Conservation (phyloP, 92 coral and sea anemone species). For the Metridium senile region DNA sequence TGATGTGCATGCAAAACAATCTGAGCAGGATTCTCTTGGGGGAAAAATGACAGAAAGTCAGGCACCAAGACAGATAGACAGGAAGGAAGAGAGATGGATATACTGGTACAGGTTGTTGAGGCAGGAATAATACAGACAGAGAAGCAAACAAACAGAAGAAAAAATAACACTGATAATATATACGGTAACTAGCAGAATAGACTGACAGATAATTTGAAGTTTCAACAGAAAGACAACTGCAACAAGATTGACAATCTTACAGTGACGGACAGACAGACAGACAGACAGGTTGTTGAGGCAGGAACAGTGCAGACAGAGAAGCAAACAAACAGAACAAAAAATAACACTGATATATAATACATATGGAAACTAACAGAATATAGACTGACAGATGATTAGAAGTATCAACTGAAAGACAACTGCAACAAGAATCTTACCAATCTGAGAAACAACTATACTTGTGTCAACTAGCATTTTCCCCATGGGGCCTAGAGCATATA, state of each 20-base stretch:
- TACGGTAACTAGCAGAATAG: no score
- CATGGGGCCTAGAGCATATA: slow-evolving; percentile 76
- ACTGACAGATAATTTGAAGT: no score
- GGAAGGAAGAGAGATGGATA: no score
- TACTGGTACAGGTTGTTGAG: not conserved
- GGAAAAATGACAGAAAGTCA: no score
- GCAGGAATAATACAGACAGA: not conserved
- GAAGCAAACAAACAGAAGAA: not conserved
- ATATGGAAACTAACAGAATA: no score
- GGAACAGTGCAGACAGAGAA: not conserved
- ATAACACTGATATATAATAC: no score
- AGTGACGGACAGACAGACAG: not conserved
- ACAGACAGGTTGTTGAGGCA: not conserved
- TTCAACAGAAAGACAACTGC: no score
- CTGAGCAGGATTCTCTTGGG: no score
- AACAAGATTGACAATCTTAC: not conserved
- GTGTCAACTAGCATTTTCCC: slow-evolving; percentile 88
- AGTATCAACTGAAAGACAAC: no score
- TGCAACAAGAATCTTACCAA: slow-evolving; percentile 52
- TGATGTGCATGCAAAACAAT: not conserved
- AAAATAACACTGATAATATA: no score
- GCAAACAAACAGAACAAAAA: not conserved
- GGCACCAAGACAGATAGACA: not conserved
- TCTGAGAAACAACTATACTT: slow-evolving; percentile 91
- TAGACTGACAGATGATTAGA: no score